These are phyloP conservation scores for Heliconius eleuchia DNA, from an alignment of 1,140 invertebrate genomes.

Conservation along the genomic window DNA sequence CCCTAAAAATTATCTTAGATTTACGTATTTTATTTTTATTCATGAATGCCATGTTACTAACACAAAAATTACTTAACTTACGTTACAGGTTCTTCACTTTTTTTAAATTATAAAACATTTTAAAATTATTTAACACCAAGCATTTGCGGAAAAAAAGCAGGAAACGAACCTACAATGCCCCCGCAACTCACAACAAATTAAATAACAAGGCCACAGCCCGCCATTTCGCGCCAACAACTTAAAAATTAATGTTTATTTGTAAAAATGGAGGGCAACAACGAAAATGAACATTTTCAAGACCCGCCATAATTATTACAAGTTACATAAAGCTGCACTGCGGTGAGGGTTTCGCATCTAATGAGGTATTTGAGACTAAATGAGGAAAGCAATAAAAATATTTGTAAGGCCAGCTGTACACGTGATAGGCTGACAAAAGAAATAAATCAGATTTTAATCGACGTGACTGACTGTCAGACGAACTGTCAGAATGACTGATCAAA, in stretches of 20 bases:
- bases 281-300: constrained; percentile 15
- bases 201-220: neutral
- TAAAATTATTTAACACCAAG: neutral
- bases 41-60: too few species aligned
- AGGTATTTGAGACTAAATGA: constrained; percentile 38
- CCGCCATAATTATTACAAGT: constrained; percentile 36
- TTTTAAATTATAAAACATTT: neutral
- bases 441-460: too few species aligned
- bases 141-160: neutral
- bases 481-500: too few species aligned
- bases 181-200: neutral
- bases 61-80: too few species aligned
- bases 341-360: constrained; percentile 36
- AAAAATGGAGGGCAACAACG: neutral
- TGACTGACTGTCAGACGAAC: too few species aligned
- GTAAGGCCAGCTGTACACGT: neutral
- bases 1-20: too few species aligned
- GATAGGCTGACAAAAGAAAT: neutral
- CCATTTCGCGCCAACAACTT: neutral
- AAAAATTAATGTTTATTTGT: constrained; percentile 8
- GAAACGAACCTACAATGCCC: neutral
- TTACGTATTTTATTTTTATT: too few species aligned
- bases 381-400: constrained; percentile 38
- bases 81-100: too few species aligned
- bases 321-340: constrained; percentile 37